Percentiles rank a stretch among this genome's conserved stretches.
Evolutionary conservation across 2,113 vertebrate species (phyloP).

Genomic region (Amblyopsis rosae): DNA sequence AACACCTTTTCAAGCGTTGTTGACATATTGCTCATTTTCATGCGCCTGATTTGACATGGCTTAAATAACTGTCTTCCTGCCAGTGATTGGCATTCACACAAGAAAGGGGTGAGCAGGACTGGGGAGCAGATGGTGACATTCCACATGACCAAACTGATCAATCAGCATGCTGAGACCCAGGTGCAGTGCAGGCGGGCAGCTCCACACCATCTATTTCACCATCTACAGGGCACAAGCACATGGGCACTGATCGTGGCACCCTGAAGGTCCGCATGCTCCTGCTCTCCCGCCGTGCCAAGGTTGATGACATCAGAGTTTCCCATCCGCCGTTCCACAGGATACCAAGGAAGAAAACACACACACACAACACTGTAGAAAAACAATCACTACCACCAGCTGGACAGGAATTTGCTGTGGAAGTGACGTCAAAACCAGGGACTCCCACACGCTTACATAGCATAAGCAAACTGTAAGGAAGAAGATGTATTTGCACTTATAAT

Average conservation of each 20-base stretch:
- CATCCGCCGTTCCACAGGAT: constrained; percentile 61
- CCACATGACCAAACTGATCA: constrained; percentile 99
- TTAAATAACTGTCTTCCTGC: constrained; percentile 82
- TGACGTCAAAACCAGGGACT: constrained; percentile 72
- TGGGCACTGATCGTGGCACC: constrained; percentile 69
- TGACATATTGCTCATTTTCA: constrained; percentile 61
- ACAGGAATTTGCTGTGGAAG: constrained; percentile 38
- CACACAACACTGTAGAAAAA: constrained; percentile 18
- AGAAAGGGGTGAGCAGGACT: constrained; percentile 85
- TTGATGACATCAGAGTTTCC: constrained; percentile 77
- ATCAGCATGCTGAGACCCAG: constrained; percentile 99
- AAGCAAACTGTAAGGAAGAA: not conserved
- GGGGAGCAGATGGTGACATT: constrained; percentile 99
- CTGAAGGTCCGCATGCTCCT: constrained; percentile 68
- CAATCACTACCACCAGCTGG: constrained; percentile 38
- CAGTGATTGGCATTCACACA: constrained; percentile 81
- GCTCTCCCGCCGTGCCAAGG: constrained; percentile 69
- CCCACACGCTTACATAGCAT: constrained; percentile 38
- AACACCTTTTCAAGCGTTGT: constrained; percentile 54
- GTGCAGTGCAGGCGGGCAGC: constrained; percentile 98
- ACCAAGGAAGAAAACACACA: constrained; percentile 37
- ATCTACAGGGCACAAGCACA: constrained; percentile 84
- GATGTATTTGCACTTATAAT: not conserved
- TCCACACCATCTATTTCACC: constrained; percentile 98
- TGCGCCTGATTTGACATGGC: constrained; percentile 75